Conservation (phyloP, 2,797 vertebrate genomes). For the Tragelaphus oryx region DNA sequence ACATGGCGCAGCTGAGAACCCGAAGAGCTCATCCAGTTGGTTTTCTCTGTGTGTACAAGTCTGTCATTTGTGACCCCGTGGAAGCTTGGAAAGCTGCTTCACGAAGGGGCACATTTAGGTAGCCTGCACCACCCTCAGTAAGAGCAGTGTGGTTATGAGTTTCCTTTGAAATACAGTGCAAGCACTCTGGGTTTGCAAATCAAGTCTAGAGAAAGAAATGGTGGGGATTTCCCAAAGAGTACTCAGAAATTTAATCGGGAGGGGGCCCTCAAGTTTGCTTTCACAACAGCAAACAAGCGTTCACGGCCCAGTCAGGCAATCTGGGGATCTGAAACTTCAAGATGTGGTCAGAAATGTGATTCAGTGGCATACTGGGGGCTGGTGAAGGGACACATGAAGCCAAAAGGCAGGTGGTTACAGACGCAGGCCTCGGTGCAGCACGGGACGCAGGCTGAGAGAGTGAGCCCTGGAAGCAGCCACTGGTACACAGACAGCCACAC, state of each 20-base stretch:
- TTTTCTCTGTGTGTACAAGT: background rate
- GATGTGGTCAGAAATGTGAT: background rate
- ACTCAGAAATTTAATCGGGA: background rate
- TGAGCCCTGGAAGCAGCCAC: background rate
- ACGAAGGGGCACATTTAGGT: background rate
- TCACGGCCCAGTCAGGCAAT: background rate
- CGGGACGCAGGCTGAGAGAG: too few relatives aligned
- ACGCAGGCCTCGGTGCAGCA: background rate
- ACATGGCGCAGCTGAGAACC: background rate
- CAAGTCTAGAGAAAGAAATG: background rate
- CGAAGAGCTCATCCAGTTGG: background rate
- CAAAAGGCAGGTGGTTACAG: background rate
- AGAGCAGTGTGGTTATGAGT: background rate
- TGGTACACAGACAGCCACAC: background rate
- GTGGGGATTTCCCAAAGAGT: background rate
- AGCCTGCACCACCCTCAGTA: background rate
- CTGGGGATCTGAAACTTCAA: background rate
- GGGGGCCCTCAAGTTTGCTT: background rate
- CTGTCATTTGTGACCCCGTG: background rate
- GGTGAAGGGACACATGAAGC: background rate
- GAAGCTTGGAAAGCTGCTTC: background rate
- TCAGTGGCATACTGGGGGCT: background rate
- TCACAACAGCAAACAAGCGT: background rate
- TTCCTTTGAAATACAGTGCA: constrained; percentile 14
- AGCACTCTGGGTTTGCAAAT: background rate